Percentiles rank a stretch among this genome's conserved stretches.
Conservation (phyloP, 2,888 invertebrate species). For the Pseudanteris insignis region DNA sequence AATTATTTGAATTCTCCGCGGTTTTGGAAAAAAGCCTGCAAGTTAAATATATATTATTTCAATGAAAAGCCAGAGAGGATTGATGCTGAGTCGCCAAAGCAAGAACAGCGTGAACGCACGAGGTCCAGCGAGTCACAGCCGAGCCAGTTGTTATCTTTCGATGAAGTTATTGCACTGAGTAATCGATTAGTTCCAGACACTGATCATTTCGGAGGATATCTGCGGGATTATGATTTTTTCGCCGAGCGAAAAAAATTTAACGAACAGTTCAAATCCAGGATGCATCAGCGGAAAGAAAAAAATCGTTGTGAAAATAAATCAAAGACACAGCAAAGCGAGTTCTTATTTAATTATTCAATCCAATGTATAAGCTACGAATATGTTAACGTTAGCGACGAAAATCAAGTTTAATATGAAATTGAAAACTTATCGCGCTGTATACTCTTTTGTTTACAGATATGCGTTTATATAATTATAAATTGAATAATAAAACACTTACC, state of each 20-base stretch:
- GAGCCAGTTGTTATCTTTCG: conserved; percentile 44
- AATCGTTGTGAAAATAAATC: too few species aligned
- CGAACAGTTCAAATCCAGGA: conserved; percentile 43
- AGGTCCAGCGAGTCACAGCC: conserved; percentile 18
- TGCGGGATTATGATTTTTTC: conserved; percentile 43
- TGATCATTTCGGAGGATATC: conserved; percentile 49
- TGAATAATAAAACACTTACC: too few species aligned
- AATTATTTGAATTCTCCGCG: conserved; percentile 63
- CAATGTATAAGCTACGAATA: too few species aligned
- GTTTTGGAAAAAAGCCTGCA: conserved; percentile 73
- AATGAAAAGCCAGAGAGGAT: conserved; percentile 9
- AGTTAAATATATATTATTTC: conserved; percentile 72
- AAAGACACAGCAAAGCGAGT: too few species aligned
- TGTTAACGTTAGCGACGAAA: too few species aligned
- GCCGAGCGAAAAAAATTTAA: conserved; percentile 51
- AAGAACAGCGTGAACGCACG: conserved; percentile 4
- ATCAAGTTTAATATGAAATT: too few species aligned
- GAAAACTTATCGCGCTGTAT: too few species aligned
- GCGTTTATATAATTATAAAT: too few species aligned
- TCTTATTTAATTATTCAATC: too few species aligned
- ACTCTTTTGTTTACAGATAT: too few species aligned
- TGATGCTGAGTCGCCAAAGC: not conserved
- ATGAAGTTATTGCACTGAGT: conserved; percentile 47
- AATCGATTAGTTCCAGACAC: conserved; percentile 45
- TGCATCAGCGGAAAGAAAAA: conserved; percentile 6